Conservation (phyloP, 2,113 vertebrate species). For the Cephalophus harveyi region DNA sequence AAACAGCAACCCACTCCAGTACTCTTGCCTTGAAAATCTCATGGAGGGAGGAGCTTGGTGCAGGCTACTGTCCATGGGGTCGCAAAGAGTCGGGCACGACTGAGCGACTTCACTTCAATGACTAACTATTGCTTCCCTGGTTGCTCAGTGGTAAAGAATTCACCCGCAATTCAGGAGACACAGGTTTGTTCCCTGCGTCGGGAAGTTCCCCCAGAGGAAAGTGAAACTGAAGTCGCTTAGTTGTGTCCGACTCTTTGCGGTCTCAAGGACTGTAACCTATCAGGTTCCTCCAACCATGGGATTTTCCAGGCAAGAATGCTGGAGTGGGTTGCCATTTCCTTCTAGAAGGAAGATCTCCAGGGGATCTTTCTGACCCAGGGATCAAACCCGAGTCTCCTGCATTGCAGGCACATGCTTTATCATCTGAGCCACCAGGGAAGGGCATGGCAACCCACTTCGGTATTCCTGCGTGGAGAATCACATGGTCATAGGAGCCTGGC, state of each 20-base stretch:
- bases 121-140: not conserved
- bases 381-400: not conserved
- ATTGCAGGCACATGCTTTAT: not conserved
- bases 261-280: not conserved
- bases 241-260: not conserved
- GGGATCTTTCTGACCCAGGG: not conserved
- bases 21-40: no score
- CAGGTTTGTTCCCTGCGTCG: not conserved
- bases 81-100: no score
- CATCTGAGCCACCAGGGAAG: not conserved
- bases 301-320: not conserved
- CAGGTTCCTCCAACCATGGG: fast-evolving
- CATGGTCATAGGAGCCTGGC: not conserved
- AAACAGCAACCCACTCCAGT: no score
- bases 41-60: no score
- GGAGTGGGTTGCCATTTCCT: not conserved
- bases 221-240: not conserved
- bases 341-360: not conserved
- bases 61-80: no score
- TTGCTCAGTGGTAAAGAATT: not conserved
- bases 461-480: not conserved
- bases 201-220: not conserved
- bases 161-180: fast-evolving
- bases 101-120: no score
- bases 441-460: not conserved